Evolutionary conservation across 2,113 vertebrate species (phyloP).

Genomic region (Uria aalge): DNA sequence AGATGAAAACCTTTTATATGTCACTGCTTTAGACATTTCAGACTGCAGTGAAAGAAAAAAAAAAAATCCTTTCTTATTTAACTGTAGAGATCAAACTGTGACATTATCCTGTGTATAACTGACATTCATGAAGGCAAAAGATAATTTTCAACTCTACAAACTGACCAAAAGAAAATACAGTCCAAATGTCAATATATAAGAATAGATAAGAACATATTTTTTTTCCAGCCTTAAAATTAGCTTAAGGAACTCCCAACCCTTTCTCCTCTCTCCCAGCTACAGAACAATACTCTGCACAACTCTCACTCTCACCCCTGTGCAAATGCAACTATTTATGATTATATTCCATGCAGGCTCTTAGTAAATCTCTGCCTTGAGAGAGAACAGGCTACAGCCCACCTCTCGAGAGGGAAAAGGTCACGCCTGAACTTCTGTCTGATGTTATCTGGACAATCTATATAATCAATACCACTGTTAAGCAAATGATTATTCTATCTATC

Average conservation of each 20-base stretch:
- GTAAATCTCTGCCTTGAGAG: neutral
- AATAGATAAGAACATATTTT: neutral
- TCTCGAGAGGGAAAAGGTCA: neutral
- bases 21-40: neutral
- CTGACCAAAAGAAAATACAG: neutral
- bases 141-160: neutral
- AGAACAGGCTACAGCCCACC: neutral
- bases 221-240: neutral
- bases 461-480: constrained; percentile 17
- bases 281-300: neutral
- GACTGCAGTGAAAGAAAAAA: neutral
- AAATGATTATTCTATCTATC: constrained; percentile 11
- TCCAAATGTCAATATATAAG: neutral
- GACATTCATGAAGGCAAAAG: neutral
- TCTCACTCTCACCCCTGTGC: neutral
- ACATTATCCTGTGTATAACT: neutral
- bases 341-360: neutral
- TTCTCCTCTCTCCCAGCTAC: neutral
- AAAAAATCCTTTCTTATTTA: neutral
- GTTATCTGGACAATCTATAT: neutral
- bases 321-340: neutral
- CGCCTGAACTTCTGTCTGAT: neutral
- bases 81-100: neutral
- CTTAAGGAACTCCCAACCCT: neutral
- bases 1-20: neutral